Evolutionary conservation across 1,140 invertebrate species (phyloP).

Genomic region (Drosophila quadrilineata): DNA sequence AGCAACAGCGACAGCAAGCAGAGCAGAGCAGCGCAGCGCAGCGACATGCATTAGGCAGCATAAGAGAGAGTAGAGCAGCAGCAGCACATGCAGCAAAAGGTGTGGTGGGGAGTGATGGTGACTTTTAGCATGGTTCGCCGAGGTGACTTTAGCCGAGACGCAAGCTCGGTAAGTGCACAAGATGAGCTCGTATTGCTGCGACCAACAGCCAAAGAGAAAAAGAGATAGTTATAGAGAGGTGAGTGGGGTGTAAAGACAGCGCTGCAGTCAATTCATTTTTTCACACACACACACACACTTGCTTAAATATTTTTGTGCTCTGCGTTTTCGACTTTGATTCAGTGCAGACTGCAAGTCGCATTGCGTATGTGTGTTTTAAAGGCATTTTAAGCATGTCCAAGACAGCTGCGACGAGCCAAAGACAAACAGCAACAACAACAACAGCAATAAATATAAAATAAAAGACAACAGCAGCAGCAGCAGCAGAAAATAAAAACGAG

Average conservation of each 20-base stretch:
- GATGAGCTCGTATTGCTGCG: no score
- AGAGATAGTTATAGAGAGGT: no score
- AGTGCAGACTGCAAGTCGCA: constrained; percentile 44
- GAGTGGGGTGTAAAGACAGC: no score
- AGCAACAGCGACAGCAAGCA: constrained; percentile 28
- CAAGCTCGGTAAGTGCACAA: no score
- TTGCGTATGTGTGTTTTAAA: constrained; percentile 24
- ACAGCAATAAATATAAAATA: neutral
- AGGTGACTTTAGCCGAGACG: constrained; percentile 72
- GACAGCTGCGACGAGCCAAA: constrained; percentile 54
- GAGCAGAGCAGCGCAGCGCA: constrained; percentile 1
- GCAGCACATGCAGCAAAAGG: constrained; percentile 22
- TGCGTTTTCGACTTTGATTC: constrained; percentile 72
- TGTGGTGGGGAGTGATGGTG: neutral
- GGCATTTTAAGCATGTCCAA: constrained; percentile 77
- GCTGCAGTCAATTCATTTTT: constrained; percentile 76
- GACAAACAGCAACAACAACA: constrained; percentile 54
- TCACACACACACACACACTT: no score
- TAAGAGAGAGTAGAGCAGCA: neutral
- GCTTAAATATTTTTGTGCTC: constrained; percentile 37
- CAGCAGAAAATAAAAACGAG: constrained; percentile 49
- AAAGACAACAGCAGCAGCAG: no score
- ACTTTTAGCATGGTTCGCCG: no score
- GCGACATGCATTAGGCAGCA: neutral
- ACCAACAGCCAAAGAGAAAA: no score